Base-by-base conservation (phyloP, 1,140 invertebrate species). In the Drosophila ogumai region DNA sequence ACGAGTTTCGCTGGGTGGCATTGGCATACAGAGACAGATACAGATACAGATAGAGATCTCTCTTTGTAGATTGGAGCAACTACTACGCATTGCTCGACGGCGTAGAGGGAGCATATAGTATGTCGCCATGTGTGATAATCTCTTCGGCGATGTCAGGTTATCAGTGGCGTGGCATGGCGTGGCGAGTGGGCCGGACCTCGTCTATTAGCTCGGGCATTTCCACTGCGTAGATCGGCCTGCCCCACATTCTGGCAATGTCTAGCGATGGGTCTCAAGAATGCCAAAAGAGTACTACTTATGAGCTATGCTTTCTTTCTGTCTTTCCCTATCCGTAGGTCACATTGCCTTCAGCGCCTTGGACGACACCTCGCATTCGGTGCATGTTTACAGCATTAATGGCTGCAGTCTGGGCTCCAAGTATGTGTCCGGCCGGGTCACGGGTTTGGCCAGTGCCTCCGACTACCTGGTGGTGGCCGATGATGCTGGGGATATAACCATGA, bases 381-480 rank as follows among this genome's bases (percentile, higher is more conserved):
- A 95, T 75, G 92, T 95, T 15, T 95, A 94, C 69, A 94, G 94
- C 55, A 92, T 95, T 25, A 95, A 95, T 79, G 95, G 95, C 13
- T 92, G 93, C 40, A 93, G 93, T 82, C 82, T 95, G 17, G 93
- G 93, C 38, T 93, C 93, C 34, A 93, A 93, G 44, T 93, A 93
- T 54, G 92, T 94, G 5, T 92, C 93, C 5, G 93, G 93, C n/a
- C 77, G 92, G 58, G 93, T 94, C 5, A 94, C 94, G 1, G 93
- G 93, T 22, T 55, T 94, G 25, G 81, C 92, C 28, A 91, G 93
- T 28, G 92, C 93, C 66, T 93, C 93, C 19, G 94, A 94, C 79
- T 93, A 92, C 68, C 74, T 94, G 6, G 92, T 95, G 64, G 93
- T 93, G 63, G 92, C 94, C 86, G 93, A 94, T 75, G 90, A 93